These are phyloP conservation scores for Chunga burmeisteri DNA, from an alignment of 2,113 vertebrate genomes.

Conservation along the genomic window DNA sequence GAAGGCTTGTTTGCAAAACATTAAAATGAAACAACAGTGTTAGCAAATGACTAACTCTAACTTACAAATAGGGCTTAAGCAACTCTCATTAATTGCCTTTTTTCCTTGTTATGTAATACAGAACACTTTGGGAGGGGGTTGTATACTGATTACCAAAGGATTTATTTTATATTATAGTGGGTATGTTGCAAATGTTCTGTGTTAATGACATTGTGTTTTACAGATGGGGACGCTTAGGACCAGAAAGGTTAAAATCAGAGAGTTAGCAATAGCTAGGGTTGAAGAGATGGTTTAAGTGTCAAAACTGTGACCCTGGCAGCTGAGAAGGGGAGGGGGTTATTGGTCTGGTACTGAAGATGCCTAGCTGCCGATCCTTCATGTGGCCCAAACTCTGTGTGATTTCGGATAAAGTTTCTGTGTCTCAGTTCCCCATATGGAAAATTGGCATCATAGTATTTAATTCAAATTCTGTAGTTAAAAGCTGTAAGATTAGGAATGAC, in stretches of 20 bases:
- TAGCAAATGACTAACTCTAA: neutral
- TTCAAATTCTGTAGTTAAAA: neutral
- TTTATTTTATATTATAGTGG: neutral
- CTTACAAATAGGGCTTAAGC: neutral
- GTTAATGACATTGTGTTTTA: neutral
- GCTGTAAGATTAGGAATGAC: neutral
- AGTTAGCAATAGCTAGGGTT: neutral
- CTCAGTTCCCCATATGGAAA: neutral
- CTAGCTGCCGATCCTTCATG: neutral
- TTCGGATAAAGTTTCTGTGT: neutral
- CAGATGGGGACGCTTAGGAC: neutral
- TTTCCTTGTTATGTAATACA: neutral
- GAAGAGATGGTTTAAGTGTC: neutral
- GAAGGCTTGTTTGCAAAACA: neutral
- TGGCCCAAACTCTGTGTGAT: neutral
- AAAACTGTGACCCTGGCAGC: neutral
- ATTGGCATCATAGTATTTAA: neutral
- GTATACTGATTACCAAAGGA: neutral
- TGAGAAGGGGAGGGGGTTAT: neutral
- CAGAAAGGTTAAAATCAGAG: neutral
- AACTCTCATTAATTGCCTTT: neutral
- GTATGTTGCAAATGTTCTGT: neutral
- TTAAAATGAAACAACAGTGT: neutral
- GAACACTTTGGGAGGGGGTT: neutral
- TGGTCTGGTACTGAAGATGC: neutral